Base-by-base conservation (phyloP, 2,113 vertebrate species). In the Pygoscelis adeliae region DNA sequence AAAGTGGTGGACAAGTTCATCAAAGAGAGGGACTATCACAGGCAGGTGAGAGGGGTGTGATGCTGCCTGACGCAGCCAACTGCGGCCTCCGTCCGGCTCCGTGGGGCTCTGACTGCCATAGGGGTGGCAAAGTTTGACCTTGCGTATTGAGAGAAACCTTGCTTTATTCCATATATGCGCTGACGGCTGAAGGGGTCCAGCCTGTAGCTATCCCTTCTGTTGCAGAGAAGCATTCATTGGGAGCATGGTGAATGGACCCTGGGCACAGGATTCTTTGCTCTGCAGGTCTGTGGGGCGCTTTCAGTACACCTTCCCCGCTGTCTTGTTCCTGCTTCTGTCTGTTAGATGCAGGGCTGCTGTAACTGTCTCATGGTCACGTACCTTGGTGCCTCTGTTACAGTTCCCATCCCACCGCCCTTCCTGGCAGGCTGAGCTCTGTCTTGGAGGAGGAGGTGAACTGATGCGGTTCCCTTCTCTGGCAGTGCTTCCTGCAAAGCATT, bases 1-100 rank as follows among this genome's bases (percentile, higher is more conserved):
- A 99, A 99, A 93, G 99, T 99, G 76, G 99, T 99, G 40, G 99
- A 99, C 93, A 99, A 98, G 95, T 99, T 99, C 97, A 98, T 99
- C 73, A 98, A 99, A 93, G 99, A 99, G 95, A 98, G 99, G 90
- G 99, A 99, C 97, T 99, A 99, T 77, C 99, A 98, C 93, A 99
- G 98, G 97, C 99, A 99, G 99, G 99, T 99, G 52, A 78, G 83
- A 72, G 53, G 32, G 62, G n/a, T 9, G 15, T 34, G 27, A 19
- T 42, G 14, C 56, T 77, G 50, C 49, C 58, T 44, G 18, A 10
- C 20, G 5, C 42, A 73, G 88, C 25, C 32, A 44, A 0, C n/a
- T 58, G 42, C 1, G 2, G 69, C 61, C 40, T 69, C 38, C 13
- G 1, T 29, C 61, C 34, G 8, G 46, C 27, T 59, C 50, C 1